Conservation (phyloP, 2,888 invertebrate species). For the Melitaea athalia region DNA sequence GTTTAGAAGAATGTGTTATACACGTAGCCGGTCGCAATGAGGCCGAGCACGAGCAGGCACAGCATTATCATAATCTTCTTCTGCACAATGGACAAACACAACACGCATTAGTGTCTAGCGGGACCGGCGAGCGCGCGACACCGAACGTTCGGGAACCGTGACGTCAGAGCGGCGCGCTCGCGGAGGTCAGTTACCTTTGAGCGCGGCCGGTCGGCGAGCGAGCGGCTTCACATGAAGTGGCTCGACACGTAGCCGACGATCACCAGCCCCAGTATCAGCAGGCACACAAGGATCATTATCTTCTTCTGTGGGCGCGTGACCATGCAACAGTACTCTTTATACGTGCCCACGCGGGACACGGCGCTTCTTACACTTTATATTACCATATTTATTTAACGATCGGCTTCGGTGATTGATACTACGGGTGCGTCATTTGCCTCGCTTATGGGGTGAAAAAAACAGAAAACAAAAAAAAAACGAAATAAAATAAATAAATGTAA, state of each 20-base stretch:
- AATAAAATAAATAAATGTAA: constrained; percentile 81
- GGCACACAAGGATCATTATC: constrained; percentile 95
- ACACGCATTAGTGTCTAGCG: constrained; percentile 71
- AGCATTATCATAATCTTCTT: constrained; percentile 97
- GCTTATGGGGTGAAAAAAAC: constrained; percentile 48
- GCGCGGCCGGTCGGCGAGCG: constrained; percentile 28
- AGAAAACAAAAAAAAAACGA: constrained; percentile 45
- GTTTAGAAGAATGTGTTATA: constrained; percentile 80
- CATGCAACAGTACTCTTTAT: constrained; percentile 79
- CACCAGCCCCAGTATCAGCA: constrained; percentile 91
- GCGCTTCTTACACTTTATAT: constrained; percentile 42
- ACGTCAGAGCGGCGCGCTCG: constrained; percentile 46
- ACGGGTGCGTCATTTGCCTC: constrained; percentile 79
- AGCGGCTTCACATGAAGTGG: constrained; percentile 79
- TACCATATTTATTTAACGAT: constrained; percentile 36
- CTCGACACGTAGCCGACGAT: constrained; percentile 87
- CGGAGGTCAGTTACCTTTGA: constrained; percentile 34
- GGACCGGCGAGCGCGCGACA: constrained; percentile 57
- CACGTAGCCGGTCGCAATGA: constrained; percentile 84
- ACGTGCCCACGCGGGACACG: constrained; percentile 53
- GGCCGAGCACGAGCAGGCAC: constrained; percentile 91
- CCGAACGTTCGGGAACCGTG: constrained; percentile 24
- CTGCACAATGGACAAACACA: constrained; percentile 85
- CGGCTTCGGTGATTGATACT: constrained; percentile 41
- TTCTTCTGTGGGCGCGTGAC: constrained; percentile 87